Evolutionary conservation across 2,797 vertebrate species (phyloP).

Genomic region (Myiothlypis coronata): DNA sequence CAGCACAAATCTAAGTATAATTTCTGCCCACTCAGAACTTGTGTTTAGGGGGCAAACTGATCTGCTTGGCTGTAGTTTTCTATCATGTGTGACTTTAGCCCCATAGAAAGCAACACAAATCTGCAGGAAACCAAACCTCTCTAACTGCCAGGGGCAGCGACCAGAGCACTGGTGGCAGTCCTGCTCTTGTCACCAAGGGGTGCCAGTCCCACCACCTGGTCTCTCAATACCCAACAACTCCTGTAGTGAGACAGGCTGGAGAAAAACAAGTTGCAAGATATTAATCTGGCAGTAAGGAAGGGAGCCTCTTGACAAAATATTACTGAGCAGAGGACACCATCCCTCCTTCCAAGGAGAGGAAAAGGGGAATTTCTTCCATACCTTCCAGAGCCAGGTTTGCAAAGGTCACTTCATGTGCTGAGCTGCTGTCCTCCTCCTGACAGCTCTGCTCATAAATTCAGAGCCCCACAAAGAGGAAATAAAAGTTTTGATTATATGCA

Average conservation of each 20-base stretch:
- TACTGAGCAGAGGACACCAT: neutral
- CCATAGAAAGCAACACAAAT: neutral
- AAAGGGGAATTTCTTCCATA: neutral
- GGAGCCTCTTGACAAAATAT: neutral
- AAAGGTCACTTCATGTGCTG: neutral
- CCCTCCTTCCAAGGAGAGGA: neutral
- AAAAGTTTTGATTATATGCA: slow-evolving; percentile 39
- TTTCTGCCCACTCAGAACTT: neutral
- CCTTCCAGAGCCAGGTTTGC: neutral
- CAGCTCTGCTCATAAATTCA: neutral
- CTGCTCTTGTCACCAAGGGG: neutral
- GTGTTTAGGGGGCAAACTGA: neutral
- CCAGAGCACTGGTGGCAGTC: neutral
- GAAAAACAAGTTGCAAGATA: neutral
- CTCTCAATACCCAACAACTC: neutral
- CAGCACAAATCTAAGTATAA: neutral
- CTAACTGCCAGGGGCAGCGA: no score
- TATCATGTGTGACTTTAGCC: neutral
- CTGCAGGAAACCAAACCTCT: neutral
- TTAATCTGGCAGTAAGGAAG: neutral
- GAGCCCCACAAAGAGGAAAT: slow-evolving; percentile 10
- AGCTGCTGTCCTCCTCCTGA: neutral
- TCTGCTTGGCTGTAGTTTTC: neutral
- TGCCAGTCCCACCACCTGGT: neutral
- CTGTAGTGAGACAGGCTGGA: neutral